A percentile compares a stretch with the other conserved stretches of the same genome.
phyloP scores from a whole-genome alignment of 2,888 invertebrate genomes.

The Drosophila cognata region DNA sequence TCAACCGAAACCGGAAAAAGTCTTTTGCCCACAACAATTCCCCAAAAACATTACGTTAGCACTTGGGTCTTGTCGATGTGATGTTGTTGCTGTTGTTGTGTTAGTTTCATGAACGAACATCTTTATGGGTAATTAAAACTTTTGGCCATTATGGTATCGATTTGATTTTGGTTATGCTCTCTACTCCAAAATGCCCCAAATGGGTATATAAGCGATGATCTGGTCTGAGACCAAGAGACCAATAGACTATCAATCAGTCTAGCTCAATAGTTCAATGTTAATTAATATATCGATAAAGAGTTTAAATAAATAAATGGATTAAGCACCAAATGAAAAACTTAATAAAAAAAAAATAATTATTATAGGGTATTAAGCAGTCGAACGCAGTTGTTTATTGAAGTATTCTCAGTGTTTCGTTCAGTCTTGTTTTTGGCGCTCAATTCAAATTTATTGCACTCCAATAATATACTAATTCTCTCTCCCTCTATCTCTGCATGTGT shows the following conservation, averaged over 20 bases:
- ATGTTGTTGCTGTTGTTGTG: constrained; percentile 20
- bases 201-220: not conserved
- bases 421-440: constrained; percentile 40
- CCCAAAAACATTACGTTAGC: constrained; percentile 42
- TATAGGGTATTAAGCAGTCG: constrained; percentile 8
- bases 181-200: too few relatives aligned
- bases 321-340: not conserved
- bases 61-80: constrained; percentile 18
- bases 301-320: not conserved
- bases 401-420: constrained; percentile 28
- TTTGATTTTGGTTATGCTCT: constrained; percentile 40
- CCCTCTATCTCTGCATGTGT: not conserved
- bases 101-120: constrained; percentile 73
- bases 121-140: constrained; percentile 84
- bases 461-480: constrained; percentile 58
- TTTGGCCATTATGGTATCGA: constrained; percentile 77
- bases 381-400: not conserved
- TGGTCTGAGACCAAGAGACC: not conserved
- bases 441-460: constrained; percentile 78
- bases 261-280: not conserved
- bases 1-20: constrained; percentile 50
- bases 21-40: constrained; percentile 49
- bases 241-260: not conserved
- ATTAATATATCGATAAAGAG: not conserved
- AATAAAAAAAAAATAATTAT: not conserved